A percentile compares a stretch with the other conserved stretches of the same genome.
Evolutionary conservation across 64 coral and sea anemone genomes (phyloP).

Genomic region (Anthopleura sola): DNA sequence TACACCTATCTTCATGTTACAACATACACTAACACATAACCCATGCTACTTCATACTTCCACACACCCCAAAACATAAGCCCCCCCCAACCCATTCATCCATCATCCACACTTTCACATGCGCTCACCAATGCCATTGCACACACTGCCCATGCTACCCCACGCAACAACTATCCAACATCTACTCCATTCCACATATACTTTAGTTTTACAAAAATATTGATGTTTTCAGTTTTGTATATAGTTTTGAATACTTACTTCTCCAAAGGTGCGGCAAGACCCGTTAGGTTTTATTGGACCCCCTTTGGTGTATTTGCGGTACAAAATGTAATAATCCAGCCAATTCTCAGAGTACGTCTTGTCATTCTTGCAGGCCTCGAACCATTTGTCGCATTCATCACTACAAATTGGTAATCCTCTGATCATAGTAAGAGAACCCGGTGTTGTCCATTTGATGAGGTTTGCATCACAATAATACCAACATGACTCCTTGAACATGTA

Average conservation of each 20-base stretch:
- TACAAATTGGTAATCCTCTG: constrained; percentile 28
- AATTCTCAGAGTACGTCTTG: constrained; percentile 42
- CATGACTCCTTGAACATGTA: background rate
- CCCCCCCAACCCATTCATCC: no score
- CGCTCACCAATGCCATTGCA: no score
- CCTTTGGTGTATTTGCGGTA: background rate
- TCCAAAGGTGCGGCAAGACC: background rate
- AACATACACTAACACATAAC: no score
- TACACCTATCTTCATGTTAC: no score
- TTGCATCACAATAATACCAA: constrained; percentile 20
- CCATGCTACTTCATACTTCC: no score
- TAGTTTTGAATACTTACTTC: background rate
- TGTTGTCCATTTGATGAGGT: constrained; percentile 8
- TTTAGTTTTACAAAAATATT: no score
- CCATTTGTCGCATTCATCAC: constrained; percentile 41
- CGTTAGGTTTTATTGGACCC: background rate
- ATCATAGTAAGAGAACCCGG: background rate
- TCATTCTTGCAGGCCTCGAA: constrained; percentile 71
- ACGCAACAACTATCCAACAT: no score
- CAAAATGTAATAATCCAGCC: background rate
- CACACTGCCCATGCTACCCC: no score
- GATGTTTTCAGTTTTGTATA: no score
- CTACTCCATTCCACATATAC: no score
- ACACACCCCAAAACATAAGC: no score
- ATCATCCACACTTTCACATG: no score